A percentile compares a stretch with the other conserved stretches of the same genome.
Evolutionary conservation across 2,797 vertebrate species (phyloP).

Genomic region (Coregonus suidteri): DNA sequence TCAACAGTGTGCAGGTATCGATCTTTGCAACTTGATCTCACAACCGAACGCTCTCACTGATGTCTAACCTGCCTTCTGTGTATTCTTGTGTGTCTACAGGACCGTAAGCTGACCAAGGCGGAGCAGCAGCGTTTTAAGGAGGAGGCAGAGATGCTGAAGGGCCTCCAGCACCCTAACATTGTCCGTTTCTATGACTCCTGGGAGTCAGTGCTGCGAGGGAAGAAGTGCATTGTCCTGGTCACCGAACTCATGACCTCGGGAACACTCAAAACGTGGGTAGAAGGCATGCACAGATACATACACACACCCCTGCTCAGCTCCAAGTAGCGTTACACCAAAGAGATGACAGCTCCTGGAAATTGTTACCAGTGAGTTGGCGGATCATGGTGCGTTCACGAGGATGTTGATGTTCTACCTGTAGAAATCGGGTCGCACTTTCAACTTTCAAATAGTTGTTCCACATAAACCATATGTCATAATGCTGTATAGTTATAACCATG

Average conservation of each 20-base stretch:
- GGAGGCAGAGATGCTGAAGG: constrained; percentile 96
- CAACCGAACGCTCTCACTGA: too few relatives aligned
- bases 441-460: background rate
- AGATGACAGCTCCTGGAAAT: background rate
- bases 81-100: constrained; percentile 67
- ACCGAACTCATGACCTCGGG: constrained; percentile 98
- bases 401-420: background rate
- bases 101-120: constrained; percentile 91
- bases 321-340: background rate
- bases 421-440: background rate
- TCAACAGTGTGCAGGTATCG: too few relatives aligned
- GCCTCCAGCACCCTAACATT: constrained; percentile 95
- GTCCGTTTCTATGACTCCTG: constrained; percentile 97
- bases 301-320: background rate
- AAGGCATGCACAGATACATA: background rate
- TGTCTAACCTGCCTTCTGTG: background rate
- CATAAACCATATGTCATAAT: background rate
- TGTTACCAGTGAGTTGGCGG: too few relatives aligned
- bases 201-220: constrained; percentile 90
- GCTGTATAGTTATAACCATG: background rate
- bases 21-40: too few relatives aligned
- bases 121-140: constrained; percentile 96
- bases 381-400: background rate
- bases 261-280: constrained; percentile 92
- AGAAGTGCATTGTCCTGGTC: constrained; percentile 95